A percentile compares a stretch with the other conserved stretches of the same genome.
Conservation (phyloP, 2,888 invertebrate species). For the Taphrorychus bicolor region DNA sequence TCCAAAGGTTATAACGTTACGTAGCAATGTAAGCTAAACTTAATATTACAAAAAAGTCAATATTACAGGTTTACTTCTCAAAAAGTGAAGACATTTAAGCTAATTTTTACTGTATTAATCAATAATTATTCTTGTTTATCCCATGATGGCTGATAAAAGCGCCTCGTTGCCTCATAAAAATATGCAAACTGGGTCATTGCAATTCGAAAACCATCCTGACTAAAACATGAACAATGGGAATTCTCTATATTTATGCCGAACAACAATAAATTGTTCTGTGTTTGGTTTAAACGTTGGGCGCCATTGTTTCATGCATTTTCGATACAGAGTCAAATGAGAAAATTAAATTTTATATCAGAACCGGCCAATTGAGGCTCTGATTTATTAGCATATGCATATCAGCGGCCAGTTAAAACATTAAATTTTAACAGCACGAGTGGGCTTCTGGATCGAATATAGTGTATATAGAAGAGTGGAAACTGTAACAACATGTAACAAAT, state of each 20-base stretch:
- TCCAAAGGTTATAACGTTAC: background rate
- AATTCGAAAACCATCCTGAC: background rate
- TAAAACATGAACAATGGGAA: constrained; percentile 1
- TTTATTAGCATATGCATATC: constrained; percentile 13
- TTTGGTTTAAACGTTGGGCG: constrained; percentile 28
- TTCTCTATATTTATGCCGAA: constrained; percentile 22
- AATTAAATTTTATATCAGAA: constrained; percentile 29
- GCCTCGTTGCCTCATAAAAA: background rate
- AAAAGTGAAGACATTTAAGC: background rate
- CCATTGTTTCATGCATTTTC: constrained; percentile 23
- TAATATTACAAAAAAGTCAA: background rate
- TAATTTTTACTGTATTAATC: background rate
- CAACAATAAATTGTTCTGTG: constrained; percentile 29
- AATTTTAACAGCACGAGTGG: background rate
- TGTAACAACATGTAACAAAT: too few relatives aligned
- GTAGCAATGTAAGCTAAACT: background rate
- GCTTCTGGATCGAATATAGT: background rate
- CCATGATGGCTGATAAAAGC: background rate
- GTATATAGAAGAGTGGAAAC: too few relatives aligned
- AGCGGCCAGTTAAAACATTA: background rate
- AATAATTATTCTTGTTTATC: background rate
- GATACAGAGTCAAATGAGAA: constrained; percentile 24
- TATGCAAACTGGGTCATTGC: background rate
- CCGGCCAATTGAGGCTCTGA: constrained; percentile 16
- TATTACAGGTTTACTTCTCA: background rate